These are phyloP conservation scores for Pycnomerus fuliginosus DNA, from an alignment of 2,888 invertebrate species.

Conservation along the genomic window DNA sequence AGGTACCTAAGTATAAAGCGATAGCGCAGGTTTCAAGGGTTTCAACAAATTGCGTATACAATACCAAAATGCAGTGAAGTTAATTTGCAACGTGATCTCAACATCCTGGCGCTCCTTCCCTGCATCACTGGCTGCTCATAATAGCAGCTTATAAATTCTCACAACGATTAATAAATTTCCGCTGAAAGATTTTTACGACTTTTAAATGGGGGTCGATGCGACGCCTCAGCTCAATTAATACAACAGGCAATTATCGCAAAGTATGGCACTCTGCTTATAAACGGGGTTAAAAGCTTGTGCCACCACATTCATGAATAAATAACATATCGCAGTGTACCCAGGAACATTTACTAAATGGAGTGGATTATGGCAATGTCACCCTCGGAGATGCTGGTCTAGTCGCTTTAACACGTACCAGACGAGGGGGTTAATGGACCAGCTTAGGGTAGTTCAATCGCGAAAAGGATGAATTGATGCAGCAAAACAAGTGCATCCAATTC, in stretches of 20 bases:
- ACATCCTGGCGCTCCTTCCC: too few species aligned
- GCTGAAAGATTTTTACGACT: too few species aligned
- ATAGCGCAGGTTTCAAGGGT: too few species aligned
- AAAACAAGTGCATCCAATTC: slow-evolving; percentile 43
- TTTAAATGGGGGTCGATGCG: too few species aligned
- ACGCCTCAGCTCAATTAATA: too few species aligned
- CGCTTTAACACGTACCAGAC: slow-evolving; percentile 21
- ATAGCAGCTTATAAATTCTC: too few species aligned
- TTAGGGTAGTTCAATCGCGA: slow-evolving; percentile 3
- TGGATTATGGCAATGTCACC: slow-evolving; percentile 49
- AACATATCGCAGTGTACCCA: slow-evolving; percentile 37
- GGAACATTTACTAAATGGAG: slow-evolving; percentile 51
- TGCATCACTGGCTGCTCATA: too few species aligned
- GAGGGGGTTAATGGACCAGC: slow-evolving; percentile 26
- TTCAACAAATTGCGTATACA: too few species aligned
- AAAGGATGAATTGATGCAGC: slow-evolving; percentile 19
- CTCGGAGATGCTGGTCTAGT: slow-evolving; percentile 19
- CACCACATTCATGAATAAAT: slow-evolving; percentile 52
- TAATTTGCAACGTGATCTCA: too few species aligned
- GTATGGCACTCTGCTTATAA: neutral
- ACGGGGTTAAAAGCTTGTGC: slow-evolving; percentile 45
- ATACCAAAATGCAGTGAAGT: too few species aligned
- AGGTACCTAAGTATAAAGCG: too few species aligned
- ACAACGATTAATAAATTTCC: too few species aligned
- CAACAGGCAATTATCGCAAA: neutral